These are phyloP conservation scores for Drosophila prostipennis DNA, from an alignment of 2,888 invertebrate species.

Conservation along the genomic window DNA sequence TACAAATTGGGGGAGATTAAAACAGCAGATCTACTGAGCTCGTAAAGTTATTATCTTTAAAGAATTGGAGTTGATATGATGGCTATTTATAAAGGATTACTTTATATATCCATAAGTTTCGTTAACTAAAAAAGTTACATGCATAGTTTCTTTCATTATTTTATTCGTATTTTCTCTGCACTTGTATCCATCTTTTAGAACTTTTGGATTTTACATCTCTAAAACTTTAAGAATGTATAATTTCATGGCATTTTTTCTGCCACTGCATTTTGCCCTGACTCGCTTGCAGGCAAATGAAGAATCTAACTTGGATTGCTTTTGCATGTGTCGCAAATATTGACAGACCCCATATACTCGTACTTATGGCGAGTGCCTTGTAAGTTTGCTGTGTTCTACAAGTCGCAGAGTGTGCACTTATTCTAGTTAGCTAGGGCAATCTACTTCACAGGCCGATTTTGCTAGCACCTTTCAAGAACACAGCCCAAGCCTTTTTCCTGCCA, in stretches of 20 bases:
- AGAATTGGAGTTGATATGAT: background rate
- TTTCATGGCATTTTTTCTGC: slow-evolving; percentile 8
- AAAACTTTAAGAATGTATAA: no score
- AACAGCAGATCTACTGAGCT: background rate
- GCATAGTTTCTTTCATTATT: no score
- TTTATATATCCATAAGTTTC: no score
- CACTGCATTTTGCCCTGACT: slow-evolving; percentile 14
- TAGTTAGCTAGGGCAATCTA: slow-evolving; percentile 40
- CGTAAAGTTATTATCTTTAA: background rate
- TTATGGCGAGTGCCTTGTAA: slow-evolving; percentile 54
- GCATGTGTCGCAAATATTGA: slow-evolving; percentile 75
- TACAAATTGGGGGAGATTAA: background rate
- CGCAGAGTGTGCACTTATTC: slow-evolving; percentile 46
- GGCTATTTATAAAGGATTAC: background rate
- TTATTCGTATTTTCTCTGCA: no score
- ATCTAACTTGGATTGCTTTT: slow-evolving; percentile 64
- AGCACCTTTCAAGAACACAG: slow-evolving; percentile 13
- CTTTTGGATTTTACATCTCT: no score
- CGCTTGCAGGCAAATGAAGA: slow-evolving; percentile 61
- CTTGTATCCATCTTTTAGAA: no score
- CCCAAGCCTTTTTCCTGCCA: slow-evolving; percentile 53
- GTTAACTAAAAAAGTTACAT: no score
- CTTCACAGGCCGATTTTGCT: slow-evolving; percentile 20
- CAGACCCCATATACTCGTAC: slow-evolving; percentile 52
- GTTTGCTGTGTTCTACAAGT: slow-evolving; percentile 41